Evolutionary conservation across 2,797 vertebrate genomes (phyloP), one percentile per base, ranked within the genome.

Genomic region (Alcedo quadribrachys): DNA sequence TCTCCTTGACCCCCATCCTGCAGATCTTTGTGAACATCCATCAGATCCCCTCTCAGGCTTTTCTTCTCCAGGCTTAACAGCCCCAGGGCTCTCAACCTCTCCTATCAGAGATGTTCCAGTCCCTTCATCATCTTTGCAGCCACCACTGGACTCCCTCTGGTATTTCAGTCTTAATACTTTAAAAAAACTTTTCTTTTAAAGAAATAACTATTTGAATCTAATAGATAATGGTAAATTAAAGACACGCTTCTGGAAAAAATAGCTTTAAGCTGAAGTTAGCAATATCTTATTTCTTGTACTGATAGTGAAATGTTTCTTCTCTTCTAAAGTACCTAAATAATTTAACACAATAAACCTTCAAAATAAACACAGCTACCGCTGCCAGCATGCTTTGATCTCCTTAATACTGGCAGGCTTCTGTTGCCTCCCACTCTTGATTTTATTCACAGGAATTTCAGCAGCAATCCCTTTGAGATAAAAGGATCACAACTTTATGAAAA

Each of bases 361-460:
- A 67, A 76, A 90, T 89, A 94, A 93, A 95, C 93, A 89, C 4
- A 78, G 40, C 50, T 77, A 35, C 65, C 11, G 12, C 70, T 1
- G 15, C 42, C 65, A 88, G 9, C 28, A 54, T 57, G n/a, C 71
- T 90, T 95, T 95, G 86, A 95, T 93, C 87, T 91, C 74, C 74
- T 90, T 89, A 90, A 89, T 80, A 80, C 79, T 75, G 68, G 46
- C 42, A 95, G 68, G 65, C 30, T 46, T 71, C 71, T 71, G 53
- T 77, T 85, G 15, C 79, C 89, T 89, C 79, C 84, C 79, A 89
- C 81, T 93, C 86, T n/a, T 80, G 89, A 32, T 80, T 93, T 85
- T 95, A 57, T 93, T 90, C 82, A 68, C 84, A 68, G 62, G 46
- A 85, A 86, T 77, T 90, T 85, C 89, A 75, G 37, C 28, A 82